Percentiles rank a stretch among this genome's conserved stretches.
Conservation (phyloP, 2,113 vertebrate species). For the Carollia perspicillata region DNA sequence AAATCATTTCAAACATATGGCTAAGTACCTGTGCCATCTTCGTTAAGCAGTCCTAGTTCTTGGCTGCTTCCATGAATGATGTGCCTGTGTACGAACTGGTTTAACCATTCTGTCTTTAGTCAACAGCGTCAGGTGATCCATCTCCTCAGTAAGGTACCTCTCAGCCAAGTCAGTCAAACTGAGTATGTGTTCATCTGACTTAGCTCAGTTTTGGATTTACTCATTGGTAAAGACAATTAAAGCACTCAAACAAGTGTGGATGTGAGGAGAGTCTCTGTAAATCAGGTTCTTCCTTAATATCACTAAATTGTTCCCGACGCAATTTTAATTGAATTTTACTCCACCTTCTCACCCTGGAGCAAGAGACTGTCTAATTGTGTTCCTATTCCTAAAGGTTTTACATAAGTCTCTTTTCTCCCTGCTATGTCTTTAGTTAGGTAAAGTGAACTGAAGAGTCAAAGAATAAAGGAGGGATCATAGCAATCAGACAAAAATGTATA, state of each 20-base stretch:
- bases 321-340: constrained; percentile 26
- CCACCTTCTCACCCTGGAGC: not conserved
- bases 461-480: not conserved
- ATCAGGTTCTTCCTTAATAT: not conserved
- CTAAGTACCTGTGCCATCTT: not conserved
- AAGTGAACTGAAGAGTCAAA: constrained; percentile 13
- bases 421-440: not conserved
- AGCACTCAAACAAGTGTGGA: not conserved
- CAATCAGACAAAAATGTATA: not conserved
- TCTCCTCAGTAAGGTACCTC: not conserved
- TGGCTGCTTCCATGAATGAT: not conserved
- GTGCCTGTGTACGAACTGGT: not conserved
- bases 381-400: not conserved
- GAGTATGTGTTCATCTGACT: not conserved
- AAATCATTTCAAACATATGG: constrained; percentile 30
- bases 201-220: not conserved
- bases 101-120: not conserved
- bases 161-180: not conserved
- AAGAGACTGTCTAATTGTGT: not conserved
- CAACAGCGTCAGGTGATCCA: not conserved
- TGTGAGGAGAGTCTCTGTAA: not conserved
- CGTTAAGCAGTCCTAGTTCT: not conserved
- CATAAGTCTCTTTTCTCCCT: not conserved
- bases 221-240: constrained; percentile 11
- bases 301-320: not conserved